Evolutionary conservation across 1,140 invertebrate genomes (phyloP).

Genomic region (Drosophila murphyi): DNA sequence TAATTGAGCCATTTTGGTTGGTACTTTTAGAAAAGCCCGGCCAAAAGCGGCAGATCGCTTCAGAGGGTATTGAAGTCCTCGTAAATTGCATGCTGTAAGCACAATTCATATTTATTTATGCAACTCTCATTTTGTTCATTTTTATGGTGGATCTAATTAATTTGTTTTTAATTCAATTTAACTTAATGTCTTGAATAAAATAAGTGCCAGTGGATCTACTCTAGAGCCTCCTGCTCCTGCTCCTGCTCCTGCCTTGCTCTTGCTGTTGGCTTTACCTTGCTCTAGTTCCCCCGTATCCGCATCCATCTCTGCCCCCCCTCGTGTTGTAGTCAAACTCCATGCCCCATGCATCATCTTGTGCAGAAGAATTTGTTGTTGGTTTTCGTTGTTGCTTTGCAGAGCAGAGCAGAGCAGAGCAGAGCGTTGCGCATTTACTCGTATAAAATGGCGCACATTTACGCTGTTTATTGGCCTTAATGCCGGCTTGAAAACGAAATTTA

Average conservation of each 20-base stretch:
- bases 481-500: constrained; percentile 77
- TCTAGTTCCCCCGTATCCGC: background rate
- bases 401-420: constrained; percentile 44
- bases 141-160: constrained; percentile 78
- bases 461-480: constrained; percentile 82
- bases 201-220: constrained; percentile 30
- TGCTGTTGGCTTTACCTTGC: background rate
- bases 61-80: background rate
- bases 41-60: background rate
- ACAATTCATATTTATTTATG: constrained; percentile 44
- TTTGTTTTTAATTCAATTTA: constrained; percentile 83
- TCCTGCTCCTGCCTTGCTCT: background rate
- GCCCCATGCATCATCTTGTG: constrained; percentile 52
- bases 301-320: constrained; percentile 15
- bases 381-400: constrained; percentile 52
- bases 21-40: background rate
- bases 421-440: constrained; percentile 62
- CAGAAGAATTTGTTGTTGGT: constrained; percentile 26
- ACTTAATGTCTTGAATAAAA: constrained; percentile 67
- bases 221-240: background rate
- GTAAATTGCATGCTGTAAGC: constrained; percentile 1
- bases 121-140: constrained; percentile 39
- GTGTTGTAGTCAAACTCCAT: background rate
- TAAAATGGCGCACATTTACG: constrained; percentile 79
- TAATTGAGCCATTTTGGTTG: background rate